Evolutionary conservation across 2,888 invertebrate species (phyloP).

Genomic region (Thumatha senex): DNA sequence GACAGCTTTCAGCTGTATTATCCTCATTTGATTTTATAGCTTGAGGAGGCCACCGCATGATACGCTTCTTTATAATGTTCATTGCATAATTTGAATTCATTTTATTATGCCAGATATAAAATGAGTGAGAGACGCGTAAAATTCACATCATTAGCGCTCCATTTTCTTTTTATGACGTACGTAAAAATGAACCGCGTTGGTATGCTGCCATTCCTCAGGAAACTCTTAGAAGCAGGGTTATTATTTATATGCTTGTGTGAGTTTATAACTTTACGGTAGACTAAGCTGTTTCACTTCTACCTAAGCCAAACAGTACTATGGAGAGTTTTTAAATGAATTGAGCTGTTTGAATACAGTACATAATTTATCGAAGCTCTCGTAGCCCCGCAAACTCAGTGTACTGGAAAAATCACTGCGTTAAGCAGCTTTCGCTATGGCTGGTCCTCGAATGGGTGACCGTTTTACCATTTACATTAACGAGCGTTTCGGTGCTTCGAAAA

Average conservation of each 20-base stretch:
- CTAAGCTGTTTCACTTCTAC: too few relatives aligned
- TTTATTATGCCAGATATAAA: slow-evolving; percentile 12
- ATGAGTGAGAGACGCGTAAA: slow-evolving; percentile 6
- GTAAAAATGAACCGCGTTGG: slow-evolving; percentile 6
- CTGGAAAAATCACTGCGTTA: too few relatives aligned
- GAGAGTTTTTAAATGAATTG: too few relatives aligned
- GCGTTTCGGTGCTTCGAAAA: too few relatives aligned
- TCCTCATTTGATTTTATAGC: slow-evolving; percentile 10
- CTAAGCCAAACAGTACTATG: too few relatives aligned
- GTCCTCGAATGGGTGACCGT: too few relatives aligned
- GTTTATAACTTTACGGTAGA: background rate
- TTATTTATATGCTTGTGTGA: background rate
- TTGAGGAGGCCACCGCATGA: background rate
- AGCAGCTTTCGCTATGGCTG: too few relatives aligned
- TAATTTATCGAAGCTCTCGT: too few relatives aligned
- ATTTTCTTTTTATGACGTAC: slow-evolving; percentile 8
- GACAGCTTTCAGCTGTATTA: slow-evolving; percentile 3
- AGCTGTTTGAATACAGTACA: too few relatives aligned
- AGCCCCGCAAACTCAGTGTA: too few relatives aligned
- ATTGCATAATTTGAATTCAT: slow-evolving; percentile 13
- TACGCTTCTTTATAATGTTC: slow-evolving; percentile 3
- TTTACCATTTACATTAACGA: too few relatives aligned
- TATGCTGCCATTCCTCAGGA: background rate
- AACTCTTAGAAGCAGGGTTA: background rate
- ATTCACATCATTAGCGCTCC: slow-evolving; percentile 7